A percentile compares a stretch with the other conserved stretches of the same genome.
phyloP scores from a whole-genome alignment of 2,113 vertebrate species.

The Clarias gariepinus region DNA sequence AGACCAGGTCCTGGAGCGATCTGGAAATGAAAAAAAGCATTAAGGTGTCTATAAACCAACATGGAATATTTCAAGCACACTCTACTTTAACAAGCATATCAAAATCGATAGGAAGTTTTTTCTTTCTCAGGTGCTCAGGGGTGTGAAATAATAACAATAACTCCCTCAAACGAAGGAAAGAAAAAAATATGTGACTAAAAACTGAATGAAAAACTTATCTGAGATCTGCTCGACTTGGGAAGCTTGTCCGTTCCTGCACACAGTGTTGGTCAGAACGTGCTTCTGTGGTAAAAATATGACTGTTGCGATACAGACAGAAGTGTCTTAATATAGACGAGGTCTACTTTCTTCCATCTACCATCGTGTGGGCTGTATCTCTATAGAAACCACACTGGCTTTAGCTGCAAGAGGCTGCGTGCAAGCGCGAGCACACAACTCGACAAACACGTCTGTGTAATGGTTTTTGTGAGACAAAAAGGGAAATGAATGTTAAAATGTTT shows the following conservation, averaged over 20 bases:
- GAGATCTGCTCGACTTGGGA: not conserved
- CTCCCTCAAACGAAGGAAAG: not conserved
- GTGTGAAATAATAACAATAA: not conserved
- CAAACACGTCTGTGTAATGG: not conserved
- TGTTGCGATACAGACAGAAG: conserved; percentile 36
- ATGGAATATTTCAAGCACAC: not conserved
- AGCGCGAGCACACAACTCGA: not conserved
- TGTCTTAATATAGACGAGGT: conserved; percentile 44
- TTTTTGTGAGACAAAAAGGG: not conserved
- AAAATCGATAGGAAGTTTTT: not conserved
- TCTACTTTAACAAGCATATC: not conserved
- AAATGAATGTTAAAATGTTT: not conserved
- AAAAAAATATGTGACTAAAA: not conserved
- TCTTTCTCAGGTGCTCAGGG: not conserved
- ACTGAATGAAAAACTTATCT: not conserved
- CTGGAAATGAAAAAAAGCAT: not conserved
- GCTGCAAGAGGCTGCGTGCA: conserved; percentile 21
- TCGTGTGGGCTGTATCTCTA: conserved; percentile 56
- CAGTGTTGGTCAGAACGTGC: not conserved
- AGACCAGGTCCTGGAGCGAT: too few relatives aligned
- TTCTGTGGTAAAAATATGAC: not conserved
- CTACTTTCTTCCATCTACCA: conserved; percentile 40
- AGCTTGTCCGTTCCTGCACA: not conserved
- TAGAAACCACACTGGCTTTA: conserved; percentile 50
- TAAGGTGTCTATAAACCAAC: not conserved